Conservation (phyloP, 2,113 vertebrate species). For the Dryoscopus gambensis region DNA sequence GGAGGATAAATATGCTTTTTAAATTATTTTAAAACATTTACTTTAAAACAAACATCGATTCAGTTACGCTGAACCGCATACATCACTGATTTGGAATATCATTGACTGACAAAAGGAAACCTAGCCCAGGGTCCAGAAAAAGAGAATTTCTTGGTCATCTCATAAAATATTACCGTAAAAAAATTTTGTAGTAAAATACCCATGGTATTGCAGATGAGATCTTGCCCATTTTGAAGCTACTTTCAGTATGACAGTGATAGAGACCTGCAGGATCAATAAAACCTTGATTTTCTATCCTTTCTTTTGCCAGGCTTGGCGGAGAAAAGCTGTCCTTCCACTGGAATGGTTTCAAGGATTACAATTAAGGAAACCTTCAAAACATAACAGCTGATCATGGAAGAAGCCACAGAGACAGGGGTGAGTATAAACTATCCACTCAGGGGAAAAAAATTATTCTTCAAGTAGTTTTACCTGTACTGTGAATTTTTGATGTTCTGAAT, state of each 20-base stretch:
- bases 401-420: constrained; percentile 77
- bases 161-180: background rate
- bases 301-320: constrained; percentile 74
- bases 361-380: constrained; percentile 75
- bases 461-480: background rate
- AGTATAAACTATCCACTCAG: background rate
- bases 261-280: background rate
- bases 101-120: background rate
- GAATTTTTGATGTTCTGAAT: background rate
- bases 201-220: background rate
- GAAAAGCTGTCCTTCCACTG: constrained; percentile 76
- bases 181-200: background rate
- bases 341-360: constrained; percentile 85
- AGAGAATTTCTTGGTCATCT: background rate
- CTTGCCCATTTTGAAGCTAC: background rate
- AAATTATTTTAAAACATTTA: background rate
- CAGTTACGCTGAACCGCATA: background rate
- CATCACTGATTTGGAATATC: background rate
- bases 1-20: background rate
- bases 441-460: background rate
- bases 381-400: constrained; percentile 76
- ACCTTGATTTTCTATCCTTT: background rate
- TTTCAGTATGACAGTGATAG: background rate
- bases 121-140: background rate
- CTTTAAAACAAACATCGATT: background rate